Percentiles rank a stretch among this genome's conserved stretches.
phyloP scores from a whole-genome alignment of 2,113 vertebrate species.

The Capra hircus region DNA sequence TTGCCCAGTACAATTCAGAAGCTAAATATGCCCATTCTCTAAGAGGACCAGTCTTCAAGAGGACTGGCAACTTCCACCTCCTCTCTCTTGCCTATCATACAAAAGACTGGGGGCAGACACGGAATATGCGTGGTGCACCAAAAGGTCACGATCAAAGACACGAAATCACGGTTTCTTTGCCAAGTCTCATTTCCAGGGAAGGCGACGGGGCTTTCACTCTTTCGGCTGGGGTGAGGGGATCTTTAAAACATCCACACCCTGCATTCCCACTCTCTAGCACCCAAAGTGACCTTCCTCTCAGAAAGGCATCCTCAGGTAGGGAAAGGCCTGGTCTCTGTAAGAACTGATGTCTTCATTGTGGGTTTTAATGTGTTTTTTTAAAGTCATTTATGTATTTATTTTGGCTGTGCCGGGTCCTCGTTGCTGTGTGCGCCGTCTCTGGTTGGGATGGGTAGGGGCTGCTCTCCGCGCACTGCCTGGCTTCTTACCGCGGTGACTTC shows the following conservation, averaged over 20 bases:
- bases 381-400: background rate
- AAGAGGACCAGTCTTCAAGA: background rate
- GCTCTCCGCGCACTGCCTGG: background rate
- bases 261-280: no score
- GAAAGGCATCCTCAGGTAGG: background rate
- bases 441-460: background rate
- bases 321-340: background rate
- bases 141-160: background rate
- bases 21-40: background rate
- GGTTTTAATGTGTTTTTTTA: background rate
- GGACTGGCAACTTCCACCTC: background rate
- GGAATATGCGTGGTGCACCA: fast-evolving
- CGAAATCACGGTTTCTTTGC: background rate
- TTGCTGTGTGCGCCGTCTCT: background rate
- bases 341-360: background rate
- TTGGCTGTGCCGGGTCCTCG: background rate
- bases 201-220: background rate
- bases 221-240: background rate
- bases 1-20: background rate
- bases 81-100: background rate
- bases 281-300: background rate
- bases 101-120: background rate
- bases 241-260: background rate
- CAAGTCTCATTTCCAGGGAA: background rate
- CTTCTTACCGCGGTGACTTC: background rate